A percentile compares a stretch with the other conserved stretches of the same genome.
phyloP scores from a whole-genome alignment of 2,113 vertebrate genomes.

The Microcebus jonahi region DNA sequence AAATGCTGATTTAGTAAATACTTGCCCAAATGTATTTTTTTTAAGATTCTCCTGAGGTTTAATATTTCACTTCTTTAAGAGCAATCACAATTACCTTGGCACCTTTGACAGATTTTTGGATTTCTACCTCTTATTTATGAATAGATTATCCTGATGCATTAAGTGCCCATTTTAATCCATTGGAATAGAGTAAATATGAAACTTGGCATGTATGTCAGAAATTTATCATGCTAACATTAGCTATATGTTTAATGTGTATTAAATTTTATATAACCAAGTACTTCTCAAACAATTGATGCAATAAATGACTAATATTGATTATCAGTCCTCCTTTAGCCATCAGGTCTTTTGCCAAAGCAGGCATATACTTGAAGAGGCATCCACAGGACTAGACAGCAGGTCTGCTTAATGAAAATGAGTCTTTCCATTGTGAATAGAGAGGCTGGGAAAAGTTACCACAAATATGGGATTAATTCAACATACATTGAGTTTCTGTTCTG shows the following conservation, averaged over 20 bases:
- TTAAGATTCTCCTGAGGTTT: not conserved
- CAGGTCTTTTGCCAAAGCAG: not conserved
- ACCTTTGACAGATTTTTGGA: not conserved
- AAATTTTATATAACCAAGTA: not conserved
- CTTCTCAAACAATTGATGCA: not conserved
- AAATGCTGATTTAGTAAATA: not conserved
- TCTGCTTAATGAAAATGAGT: not conserved
- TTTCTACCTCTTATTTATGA: not conserved
- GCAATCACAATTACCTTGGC: not conserved
- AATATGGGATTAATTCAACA: not conserved
- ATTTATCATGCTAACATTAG: not conserved
- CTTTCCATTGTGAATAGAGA: not conserved
- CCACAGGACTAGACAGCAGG: not conserved
- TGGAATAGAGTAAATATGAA: not conserved
- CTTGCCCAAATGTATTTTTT: not conserved
- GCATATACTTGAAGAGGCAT: not conserved
- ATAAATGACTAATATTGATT: not conserved
- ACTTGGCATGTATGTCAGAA: not conserved
- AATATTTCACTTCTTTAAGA: not conserved
- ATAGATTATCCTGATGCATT: not conserved
- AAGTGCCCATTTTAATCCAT: not conserved
- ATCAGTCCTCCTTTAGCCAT: not conserved
- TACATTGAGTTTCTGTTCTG: not conserved
- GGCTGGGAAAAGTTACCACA: not conserved
- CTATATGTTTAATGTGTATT: not conserved